Conservation (phyloP, 2,888 invertebrate genomes). For the Odiellus spinosus region DNA sequence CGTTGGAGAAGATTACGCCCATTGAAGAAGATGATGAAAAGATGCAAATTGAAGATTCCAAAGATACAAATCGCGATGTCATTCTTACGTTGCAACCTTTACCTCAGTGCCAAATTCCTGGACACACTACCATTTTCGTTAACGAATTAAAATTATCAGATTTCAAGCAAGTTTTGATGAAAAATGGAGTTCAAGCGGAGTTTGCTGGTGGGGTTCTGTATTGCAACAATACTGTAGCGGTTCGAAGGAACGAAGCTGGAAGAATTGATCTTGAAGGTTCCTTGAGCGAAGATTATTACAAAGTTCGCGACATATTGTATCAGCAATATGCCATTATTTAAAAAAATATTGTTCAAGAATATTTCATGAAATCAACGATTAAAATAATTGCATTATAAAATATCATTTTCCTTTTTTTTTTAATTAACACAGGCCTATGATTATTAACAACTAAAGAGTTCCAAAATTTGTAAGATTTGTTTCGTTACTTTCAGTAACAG, state of each 20-base stretch:
- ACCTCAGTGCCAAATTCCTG: constrained; percentile 19
- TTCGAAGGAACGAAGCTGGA: constrained; percentile 79
- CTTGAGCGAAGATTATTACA: constrained; percentile 84
- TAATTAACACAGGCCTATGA: too few relatives aligned
- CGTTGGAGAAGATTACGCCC: constrained; percentile 17
- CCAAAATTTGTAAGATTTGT: too few relatives aligned
- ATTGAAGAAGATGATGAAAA: constrained; percentile 8
- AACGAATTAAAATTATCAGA: constrained; percentile 86
- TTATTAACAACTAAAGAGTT: too few relatives aligned
- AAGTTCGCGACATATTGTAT: constrained; percentile 77
- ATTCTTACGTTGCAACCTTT: background rate
- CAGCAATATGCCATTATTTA: constrained; percentile 92
- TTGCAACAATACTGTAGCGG: constrained; percentile 81
- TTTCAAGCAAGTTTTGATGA: constrained; percentile 61
- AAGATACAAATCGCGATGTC: background rate
- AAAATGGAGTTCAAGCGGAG: constrained; percentile 62
- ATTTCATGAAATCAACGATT: too few relatives aligned
- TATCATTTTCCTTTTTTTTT: too few relatives aligned
- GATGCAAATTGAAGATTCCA: constrained; percentile 4
- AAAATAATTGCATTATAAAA: too few relatives aligned
- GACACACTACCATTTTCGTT: constrained; percentile 71
- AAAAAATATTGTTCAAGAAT: too few relatives aligned
- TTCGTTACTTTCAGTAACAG: too few relatives aligned
- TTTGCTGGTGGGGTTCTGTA: constrained; percentile 80
- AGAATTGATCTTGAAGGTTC: constrained; percentile 85